Evolutionary conservation across 2,797 vertebrate species (phyloP), one percentile per base, ranked within the genome.

Genomic region (Gymnothorax reevesii): DNA sequence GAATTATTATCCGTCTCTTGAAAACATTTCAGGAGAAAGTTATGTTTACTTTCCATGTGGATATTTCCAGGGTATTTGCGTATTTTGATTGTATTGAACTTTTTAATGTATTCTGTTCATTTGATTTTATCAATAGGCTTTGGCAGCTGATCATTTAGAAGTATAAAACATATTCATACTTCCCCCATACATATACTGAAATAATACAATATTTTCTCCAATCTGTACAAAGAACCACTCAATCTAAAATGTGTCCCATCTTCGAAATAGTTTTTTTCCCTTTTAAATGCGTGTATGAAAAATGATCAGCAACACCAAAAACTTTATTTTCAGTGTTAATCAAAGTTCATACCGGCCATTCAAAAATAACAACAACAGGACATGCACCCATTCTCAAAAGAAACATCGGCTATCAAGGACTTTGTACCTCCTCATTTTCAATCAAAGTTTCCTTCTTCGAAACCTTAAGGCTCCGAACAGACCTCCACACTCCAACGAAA

Each of bases 381-480:
- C 92, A 91, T 92, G 91, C 92, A 91, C 60, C 86, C 86, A 87
- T 20, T 87, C 49, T 49, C 83, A 77, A 89, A 7, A 66, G 15
- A 71, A 15, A 85, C 79, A 86, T 64, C 84, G 69, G 22, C 60
- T 60, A 86, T 95, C 92, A 99, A 17, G 98, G 98, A 92, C 97
- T 98, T 92, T 97, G 96, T 90, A 97, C 92, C 92, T 99, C 98
- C 94, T 99, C 98, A 84, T 99, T 98, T 83, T 98, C 96, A 89
- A 99, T 94, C 92, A 98, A 93, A 87, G 97, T 96, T 90, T 98
- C 98, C 91, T 97, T 98, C 93, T 98, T 98, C 88, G 95, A 90
- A 64, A 98, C 97, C 90, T 95, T 97, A 89, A 97, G 92, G 22
- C 97, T 95, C 90, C 97, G 97, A 91, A 99, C 92, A 88, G 98